These are phyloP conservation scores for Aythya fuligula DNA, from an alignment of 2,797 vertebrate genomes.

Conservation along the genomic window DNA sequence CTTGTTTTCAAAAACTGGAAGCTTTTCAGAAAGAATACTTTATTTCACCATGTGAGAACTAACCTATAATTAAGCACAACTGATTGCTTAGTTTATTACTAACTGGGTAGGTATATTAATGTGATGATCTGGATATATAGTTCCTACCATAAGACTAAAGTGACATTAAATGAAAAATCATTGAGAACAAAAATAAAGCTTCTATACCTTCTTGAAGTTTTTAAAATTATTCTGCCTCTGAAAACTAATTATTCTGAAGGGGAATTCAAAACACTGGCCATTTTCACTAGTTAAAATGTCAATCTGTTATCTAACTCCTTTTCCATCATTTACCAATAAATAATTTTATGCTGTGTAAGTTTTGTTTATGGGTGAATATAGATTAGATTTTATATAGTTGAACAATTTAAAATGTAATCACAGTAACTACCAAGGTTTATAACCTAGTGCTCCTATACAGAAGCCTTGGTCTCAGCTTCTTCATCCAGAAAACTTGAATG, in stretches of 20 bases:
- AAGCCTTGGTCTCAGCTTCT: fast-evolving
- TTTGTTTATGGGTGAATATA: not conserved
- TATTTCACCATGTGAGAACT: not conserved
- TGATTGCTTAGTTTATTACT: not conserved
- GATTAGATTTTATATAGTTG: not conserved
- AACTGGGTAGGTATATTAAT: not conserved
- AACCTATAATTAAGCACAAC: not conserved
- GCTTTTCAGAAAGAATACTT: not conserved
- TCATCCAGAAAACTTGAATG: not conserved
- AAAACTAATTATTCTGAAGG: not conserved
- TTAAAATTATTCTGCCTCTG: not conserved
- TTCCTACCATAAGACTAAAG: not conserved
- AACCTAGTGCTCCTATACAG: not conserved
- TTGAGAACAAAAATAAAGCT: not conserved
- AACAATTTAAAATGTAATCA: not conserved
- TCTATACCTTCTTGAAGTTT: not conserved
- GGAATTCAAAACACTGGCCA: not conserved
- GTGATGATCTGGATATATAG: not conserved
- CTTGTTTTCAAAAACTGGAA: not conserved
- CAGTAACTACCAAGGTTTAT: not conserved
- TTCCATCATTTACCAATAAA: not conserved
- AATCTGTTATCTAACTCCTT: not conserved
- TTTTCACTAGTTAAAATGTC: not conserved
- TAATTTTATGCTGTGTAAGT: not conserved
- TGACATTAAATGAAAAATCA: not conserved